Percentiles rank a stretch among this genome's conserved stretches.
Conservation (phyloP, 2,113 vertebrate species). For the Azemiops feae region DNA sequence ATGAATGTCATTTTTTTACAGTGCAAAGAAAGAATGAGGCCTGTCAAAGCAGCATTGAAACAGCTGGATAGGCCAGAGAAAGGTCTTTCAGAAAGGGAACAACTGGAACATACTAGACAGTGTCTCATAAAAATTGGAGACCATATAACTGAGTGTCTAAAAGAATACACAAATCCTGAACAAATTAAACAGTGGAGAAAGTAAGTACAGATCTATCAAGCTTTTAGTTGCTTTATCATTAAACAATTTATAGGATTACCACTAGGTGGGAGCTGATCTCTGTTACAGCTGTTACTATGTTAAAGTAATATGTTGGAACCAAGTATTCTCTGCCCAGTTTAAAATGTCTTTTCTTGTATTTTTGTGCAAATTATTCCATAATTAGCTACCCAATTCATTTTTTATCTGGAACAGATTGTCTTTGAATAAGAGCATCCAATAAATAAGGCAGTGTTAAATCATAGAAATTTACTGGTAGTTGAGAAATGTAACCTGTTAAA, state of each 20-base stretch:
- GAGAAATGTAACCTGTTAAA: background rate
- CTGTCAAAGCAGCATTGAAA: conserved; percentile 96
- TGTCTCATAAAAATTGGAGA: conserved; percentile 98
- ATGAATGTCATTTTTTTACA: conserved; percentile 54
- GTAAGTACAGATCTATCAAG: conserved; percentile 68
- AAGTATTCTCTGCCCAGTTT: background rate
- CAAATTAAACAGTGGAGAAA: conserved; percentile 98
- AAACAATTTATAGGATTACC: background rate
- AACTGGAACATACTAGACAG: conserved; percentile 95
- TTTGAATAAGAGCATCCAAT: background rate
- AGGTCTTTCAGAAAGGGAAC: conserved; percentile 95
- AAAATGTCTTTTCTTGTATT: background rate
- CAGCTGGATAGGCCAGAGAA: conserved; percentile 97
- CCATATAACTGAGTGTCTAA: conserved; percentile 96
- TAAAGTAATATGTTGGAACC: background rate
- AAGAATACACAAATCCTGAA: conserved; percentile 94
- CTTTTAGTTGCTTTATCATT: background rate
- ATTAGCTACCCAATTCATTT: background rate
- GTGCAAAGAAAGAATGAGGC: conserved; percentile 99
- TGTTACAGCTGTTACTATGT: background rate
- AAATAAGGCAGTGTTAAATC: background rate
- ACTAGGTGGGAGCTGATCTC: conserved; percentile 7
- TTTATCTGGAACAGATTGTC: background rate
- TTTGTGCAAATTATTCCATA: background rate
- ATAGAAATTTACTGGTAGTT: background rate